These are phyloP conservation scores for Beris morrisii DNA, from an alignment of 2,888 invertebrate genomes.

Conservation along the genomic window DNA sequence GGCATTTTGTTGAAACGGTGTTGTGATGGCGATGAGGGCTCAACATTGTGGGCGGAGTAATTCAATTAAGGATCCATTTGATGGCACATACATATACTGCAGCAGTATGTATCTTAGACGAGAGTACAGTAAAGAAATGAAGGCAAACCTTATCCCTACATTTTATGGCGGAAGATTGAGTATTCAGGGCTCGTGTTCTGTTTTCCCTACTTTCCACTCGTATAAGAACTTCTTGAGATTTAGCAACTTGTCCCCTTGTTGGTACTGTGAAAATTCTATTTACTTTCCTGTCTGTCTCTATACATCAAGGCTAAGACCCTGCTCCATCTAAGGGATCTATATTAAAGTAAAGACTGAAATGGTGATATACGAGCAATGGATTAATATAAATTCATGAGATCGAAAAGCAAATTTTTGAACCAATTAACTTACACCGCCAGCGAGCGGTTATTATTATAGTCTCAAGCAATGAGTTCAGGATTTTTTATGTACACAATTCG, in stretches of 20 bases:
- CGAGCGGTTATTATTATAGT: not conserved
- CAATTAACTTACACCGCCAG: constrained; percentile 30
- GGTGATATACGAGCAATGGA: constrained; percentile 7
- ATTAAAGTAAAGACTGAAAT: not conserved
- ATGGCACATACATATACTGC: constrained; percentile 46
- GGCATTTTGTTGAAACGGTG: constrained; percentile 28
- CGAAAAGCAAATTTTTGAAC: constrained; percentile 29
- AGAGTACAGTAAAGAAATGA: constrained; percentile 11
- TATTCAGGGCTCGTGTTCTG: constrained; percentile 32
- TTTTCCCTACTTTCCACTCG: not conserved
- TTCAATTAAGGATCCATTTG: constrained; percentile 58
- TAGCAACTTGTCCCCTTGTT: constrained; percentile 28
- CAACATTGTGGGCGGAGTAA: constrained; percentile 54
- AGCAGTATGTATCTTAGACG: constrained; percentile 27
- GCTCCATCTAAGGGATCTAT: not conserved
- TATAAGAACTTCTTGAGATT: constrained; percentile 34
- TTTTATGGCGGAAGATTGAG: constrained; percentile 24
- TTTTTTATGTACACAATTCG: not conserved
- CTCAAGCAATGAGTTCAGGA: not conserved
- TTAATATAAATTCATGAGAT: constrained; percentile 34
- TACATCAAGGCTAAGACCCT: constrained; percentile 21
- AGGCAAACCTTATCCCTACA: constrained; percentile 7
- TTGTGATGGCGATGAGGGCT: constrained; percentile 44
- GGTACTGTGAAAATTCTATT: constrained; percentile 35
- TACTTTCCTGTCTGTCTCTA: constrained; percentile 33